Base-by-base conservation (phyloP, 2,888 invertebrate species). In the Chrysolina oricalcia region DNA sequence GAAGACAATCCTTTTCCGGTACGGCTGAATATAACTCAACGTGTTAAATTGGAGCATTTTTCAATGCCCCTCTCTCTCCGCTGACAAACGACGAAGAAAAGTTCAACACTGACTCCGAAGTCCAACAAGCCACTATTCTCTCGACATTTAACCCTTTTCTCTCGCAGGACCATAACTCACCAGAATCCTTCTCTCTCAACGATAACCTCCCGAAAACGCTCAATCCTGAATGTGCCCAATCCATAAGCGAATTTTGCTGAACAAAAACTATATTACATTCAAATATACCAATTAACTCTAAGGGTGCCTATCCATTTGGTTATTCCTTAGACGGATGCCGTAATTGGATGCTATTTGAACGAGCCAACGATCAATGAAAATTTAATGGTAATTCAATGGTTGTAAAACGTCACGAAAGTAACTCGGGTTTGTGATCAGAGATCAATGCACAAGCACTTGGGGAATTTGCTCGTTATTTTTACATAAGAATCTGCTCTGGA, bases 251-350 rank as follows among this genome's bases (percentile, higher is more conserved):
- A 43, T 66, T 48, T 40, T 17, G 40, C 17, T 59, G 41, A 46
- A 66, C 70, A 77, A 78, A 74, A 78, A 78, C 65, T 74, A 67
- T 67, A 72, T 71, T 66, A 75, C 66, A 72, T 78, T 75, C 72
- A 74, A 78, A 75, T 75, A 72, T 64, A 75, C 75, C 78, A 78
- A 75, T 78, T 78, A 78, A 75, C 59, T 75, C 70, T 41, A 67
- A 74, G 70, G 63, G 71, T 50, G 27, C 46, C 72, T 66, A 75
- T 78, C 75, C 75, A 46, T 75, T 74, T 59, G 43, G 19, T 67
- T 68, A 73, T 64, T 67, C 59, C 68, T 69, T 43, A 27, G 63
- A 69, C 64, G 64, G 69, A 68, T 73, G 56, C 59, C 43, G 62
- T 74, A 75, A 78, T 72, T 75, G 74, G 75, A 74, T 70, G 72